These are phyloP conservation scores for Mayetiola destructor DNA, from an alignment of 2,888 invertebrate genomes.

Conservation along the genomic window DNA sequence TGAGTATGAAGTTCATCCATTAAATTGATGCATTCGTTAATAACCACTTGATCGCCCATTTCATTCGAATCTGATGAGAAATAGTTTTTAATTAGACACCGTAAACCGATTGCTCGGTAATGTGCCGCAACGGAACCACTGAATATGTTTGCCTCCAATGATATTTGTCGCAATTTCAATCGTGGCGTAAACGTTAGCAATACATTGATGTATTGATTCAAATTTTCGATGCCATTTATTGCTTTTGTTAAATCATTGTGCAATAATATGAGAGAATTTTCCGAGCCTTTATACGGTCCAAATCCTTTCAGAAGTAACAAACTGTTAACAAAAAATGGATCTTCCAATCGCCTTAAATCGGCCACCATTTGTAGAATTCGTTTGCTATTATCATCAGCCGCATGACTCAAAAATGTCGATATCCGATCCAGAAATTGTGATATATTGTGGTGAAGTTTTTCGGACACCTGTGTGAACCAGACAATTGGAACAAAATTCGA, in stretches of 20 bases:
- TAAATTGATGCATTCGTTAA: conserved; percentile 24
- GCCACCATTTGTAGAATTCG: neutral
- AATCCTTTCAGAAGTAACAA: conserved; percentile 23
- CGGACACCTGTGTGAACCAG: neutral
- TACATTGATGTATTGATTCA: conserved; percentile 23
- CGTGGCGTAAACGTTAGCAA: conserved; percentile 21
- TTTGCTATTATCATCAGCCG: conserved; percentile 19
- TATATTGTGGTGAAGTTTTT: conserved; percentile 21
- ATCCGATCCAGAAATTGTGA: conserved; percentile 25
- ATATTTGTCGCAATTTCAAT: conserved; percentile 22
- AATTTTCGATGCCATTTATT: conserved; percentile 22
- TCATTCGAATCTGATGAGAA: conserved; percentile 26
- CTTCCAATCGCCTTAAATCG: neutral
- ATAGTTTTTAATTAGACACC: conserved; percentile 28
- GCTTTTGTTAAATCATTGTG: conserved; percentile 27
- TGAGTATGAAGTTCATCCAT: conserved; percentile 31
- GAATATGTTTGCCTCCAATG: neutral
- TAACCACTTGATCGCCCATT: conserved; percentile 27
- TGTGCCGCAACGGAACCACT: neutral
- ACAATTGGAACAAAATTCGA: neutral
- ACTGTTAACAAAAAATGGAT: conserved; percentile 21
- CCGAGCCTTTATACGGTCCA: conserved; percentile 27
- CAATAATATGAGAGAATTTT: conserved; percentile 26
- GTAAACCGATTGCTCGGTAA: neutral
- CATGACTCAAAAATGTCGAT: conserved; percentile 23